A percentile compares a stretch with the other conserved stretches of the same genome.
phyloP scores from a whole-genome alignment of 2,113 vertebrate genomes.

The Scomber scombrus region DNA sequence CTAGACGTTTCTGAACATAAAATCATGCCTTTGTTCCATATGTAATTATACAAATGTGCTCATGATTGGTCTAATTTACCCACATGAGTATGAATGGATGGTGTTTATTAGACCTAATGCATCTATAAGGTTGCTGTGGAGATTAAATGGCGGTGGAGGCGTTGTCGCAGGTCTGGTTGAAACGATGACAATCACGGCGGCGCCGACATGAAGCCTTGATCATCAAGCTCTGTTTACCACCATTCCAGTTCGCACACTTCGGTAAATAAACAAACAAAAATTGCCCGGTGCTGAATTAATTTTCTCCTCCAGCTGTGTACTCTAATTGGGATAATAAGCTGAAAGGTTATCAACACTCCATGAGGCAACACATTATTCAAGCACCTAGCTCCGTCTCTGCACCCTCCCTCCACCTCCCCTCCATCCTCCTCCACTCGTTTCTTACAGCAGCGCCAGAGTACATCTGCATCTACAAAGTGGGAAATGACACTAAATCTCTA shows the following conservation, averaged over 20 bases:
- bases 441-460: constrained; percentile 26
- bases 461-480: constrained; percentile 20
- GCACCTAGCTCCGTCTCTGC: constrained; percentile 58
- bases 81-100: not conserved
- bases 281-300: constrained; percentile 78
- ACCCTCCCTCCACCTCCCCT: too few relatives aligned
- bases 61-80: constrained; percentile 9
- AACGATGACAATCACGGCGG: constrained; percentile 11
- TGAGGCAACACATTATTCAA: constrained; percentile 72
- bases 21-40: not conserved
- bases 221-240: constrained; percentile 66
- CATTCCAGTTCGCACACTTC: constrained; percentile 61
- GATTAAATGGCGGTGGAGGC: constrained; percentile 20
- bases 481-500: not conserved
- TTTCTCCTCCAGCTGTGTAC: constrained; percentile 83
- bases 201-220: constrained; percentile 29
- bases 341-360: constrained; percentile 83
- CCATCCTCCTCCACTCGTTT: constrained; percentile 14
- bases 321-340: constrained; percentile 85
- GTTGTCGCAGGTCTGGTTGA: constrained; percentile 1
- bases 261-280: constrained; percentile 83
- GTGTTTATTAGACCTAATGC: not conserved
- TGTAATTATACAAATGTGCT: constrained; percentile 26
- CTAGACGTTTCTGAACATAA: constrained; percentile 13
- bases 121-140: constrained; percentile 23